Conservation (phyloP, 53 echinoderm and acorn worm species). For the Mesocentrotus franciscanus region DNA sequence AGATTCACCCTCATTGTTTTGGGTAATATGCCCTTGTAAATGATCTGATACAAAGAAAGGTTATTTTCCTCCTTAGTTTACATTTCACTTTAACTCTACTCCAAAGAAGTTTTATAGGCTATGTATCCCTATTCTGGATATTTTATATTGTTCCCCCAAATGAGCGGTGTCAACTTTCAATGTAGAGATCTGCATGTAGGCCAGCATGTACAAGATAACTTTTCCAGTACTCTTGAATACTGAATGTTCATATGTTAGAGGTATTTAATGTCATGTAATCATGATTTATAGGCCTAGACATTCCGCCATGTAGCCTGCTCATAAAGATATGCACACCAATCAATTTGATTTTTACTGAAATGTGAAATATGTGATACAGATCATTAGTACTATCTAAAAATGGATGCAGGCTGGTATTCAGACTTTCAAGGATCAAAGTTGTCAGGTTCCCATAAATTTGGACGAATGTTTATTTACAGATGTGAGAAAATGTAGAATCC, state of each 20-base stretch:
- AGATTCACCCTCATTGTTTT: no score
- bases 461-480: constrained; percentile 3
- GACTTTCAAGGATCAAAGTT: constrained; percentile 1
- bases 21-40: no score
- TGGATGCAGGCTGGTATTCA: not conserved
- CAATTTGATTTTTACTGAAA: not conserved
- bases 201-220: not conserved
- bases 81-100: not conserved
- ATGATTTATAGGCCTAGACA: not conserved
- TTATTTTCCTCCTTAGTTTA: no score
- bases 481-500: constrained; percentile 25
- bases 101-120: not conserved
- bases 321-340: not conserved
- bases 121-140: not conserved
- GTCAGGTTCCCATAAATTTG: constrained; percentile 39
- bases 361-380: not conserved
- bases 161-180: not conserved
- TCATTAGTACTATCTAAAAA: not conserved
- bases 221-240: not conserved
- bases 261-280: not conserved
- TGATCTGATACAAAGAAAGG: no score
- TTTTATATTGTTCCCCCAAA: not conserved
- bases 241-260: not conserved
- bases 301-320: not conserved
- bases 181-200: not conserved